Evolutionary conservation across 2,888 invertebrate species (phyloP).

Genomic region (Drosophila melanocephala): DNA sequence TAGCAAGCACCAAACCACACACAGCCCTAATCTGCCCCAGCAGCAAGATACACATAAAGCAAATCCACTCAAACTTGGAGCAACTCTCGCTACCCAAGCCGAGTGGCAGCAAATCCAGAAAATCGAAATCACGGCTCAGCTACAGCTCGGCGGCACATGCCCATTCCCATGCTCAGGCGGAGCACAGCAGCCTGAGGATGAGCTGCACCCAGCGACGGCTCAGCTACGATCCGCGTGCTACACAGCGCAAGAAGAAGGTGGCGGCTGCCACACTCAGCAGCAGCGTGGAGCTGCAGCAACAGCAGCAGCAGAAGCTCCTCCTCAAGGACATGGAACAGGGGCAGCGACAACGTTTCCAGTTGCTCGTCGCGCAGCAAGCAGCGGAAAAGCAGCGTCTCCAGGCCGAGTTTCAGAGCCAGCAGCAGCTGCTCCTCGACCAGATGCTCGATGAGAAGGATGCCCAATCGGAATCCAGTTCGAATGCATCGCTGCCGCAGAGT

Average conservation of each 20-base stretch:
- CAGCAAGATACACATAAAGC: conserved; percentile 25
- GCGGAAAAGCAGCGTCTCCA: conserved; percentile 54
- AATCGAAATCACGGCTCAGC: neutral
- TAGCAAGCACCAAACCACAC: neutral
- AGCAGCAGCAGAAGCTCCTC: conserved; percentile 21
- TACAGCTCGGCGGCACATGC: conserved; percentile 38
- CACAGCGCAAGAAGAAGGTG: conserved; percentile 17
- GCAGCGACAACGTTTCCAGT: conserved; percentile 43
- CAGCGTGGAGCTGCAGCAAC: conserved; percentile 15
- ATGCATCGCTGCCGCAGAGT: conserved; percentile 39
- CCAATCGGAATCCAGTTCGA: conserved; percentile 18
- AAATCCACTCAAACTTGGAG: conserved; percentile 3
- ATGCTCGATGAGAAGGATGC: conserved; percentile 26
- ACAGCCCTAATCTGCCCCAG: neutral
- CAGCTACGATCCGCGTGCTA: conserved; percentile 53
- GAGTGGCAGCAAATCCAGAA: neutral
- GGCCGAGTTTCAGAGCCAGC: conserved; percentile 42
- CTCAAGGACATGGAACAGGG: conserved; percentile 28
- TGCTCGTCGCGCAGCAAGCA: conserved; percentile 43
- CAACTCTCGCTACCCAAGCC: conserved; percentile 1
- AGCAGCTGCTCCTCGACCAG: conserved; percentile 48
- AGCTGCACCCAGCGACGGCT: conserved; percentile 53
- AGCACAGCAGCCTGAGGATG: conserved; percentile 17
- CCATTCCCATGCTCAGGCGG: conserved; percentile 38
- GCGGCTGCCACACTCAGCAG: neutral